A percentile compares a stretch with the other conserved stretches of the same genome.
Evolutionary conservation across 2,113 vertebrate genomes (phyloP).

Genomic region (Urocynchramus pylzowi): DNA sequence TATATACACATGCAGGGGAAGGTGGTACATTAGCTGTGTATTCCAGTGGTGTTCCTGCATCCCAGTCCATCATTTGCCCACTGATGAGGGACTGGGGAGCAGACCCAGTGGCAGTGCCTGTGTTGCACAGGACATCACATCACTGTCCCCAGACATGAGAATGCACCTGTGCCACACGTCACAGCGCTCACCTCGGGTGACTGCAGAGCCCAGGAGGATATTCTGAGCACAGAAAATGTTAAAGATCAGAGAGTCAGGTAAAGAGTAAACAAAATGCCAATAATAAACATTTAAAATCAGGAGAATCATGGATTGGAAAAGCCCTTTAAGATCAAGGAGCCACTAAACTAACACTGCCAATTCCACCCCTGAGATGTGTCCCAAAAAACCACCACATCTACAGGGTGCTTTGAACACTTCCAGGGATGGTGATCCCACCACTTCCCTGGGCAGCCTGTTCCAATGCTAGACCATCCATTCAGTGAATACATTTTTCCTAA

Average conservation of each 20-base stretch:
- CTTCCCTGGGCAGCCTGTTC: not conserved
- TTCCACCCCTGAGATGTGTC: not conserved
- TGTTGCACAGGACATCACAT: accelerated
- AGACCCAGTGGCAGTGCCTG: not conserved
- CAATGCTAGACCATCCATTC: not conserved
- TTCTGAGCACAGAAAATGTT: not conserved
- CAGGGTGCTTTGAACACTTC: not conserved
- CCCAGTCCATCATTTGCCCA: not conserved
- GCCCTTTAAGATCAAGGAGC: not conserved
- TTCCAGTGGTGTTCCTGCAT: not conserved
- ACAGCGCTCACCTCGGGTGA: not conserved
- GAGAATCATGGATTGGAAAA: not conserved
- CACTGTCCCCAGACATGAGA: accelerated
- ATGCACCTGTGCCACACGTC: accelerated
- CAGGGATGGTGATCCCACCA: not conserved
- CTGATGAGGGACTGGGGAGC: not conserved
- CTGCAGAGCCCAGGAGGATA: not conserved
- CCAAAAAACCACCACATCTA: not conserved
- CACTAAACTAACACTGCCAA: not conserved
- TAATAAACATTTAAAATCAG: not conserved
- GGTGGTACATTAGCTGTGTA: not conserved
- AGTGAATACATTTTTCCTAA: not conserved
- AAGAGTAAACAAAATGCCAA: not conserved
- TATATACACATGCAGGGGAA: not conserved
- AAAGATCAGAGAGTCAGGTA: not conserved